Evolutionary conservation across 2,113 vertebrate species (phyloP).

Genomic region (Oncorhynchus tshawytscha): DNA sequence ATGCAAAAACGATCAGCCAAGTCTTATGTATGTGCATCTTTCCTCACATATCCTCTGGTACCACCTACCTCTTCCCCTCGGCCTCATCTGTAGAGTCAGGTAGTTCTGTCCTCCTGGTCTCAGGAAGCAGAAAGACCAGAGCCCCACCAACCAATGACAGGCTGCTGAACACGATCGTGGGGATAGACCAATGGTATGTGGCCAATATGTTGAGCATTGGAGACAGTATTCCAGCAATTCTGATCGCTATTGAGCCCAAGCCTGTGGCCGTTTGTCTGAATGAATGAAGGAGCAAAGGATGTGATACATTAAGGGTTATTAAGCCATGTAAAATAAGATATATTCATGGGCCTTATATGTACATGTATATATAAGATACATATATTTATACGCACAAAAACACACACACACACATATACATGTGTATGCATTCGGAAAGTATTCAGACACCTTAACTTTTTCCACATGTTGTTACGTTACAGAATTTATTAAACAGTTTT

Average conservation of each 20-base stretch:
- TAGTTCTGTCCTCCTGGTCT: slow-evolving; percentile 69
- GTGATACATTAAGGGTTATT: background rate
- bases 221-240: slow-evolving; percentile 64
- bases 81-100: slow-evolving; percentile 59
- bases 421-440: no score
- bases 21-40: background rate
- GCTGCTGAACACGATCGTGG: slow-evolving; percentile 70
- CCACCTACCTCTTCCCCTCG: slow-evolving; percentile 29
- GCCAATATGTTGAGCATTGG: slow-evolving; percentile 71
- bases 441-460: no score
- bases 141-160: slow-evolving; percentile 46
- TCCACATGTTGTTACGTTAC: no score
- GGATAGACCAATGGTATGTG: slow-evolving; percentile 58
- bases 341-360: background rate
- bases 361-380: background rate
- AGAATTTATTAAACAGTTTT: no score
- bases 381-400: no score
- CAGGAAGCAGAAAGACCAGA: slow-evolving; percentile 72
- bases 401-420: no score
- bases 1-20: no score
- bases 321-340: background rate
- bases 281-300: background rate
- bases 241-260: slow-evolving; percentile 59
- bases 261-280: slow-evolving; percentile 78
- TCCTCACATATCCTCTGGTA: background rate